Evolutionary conservation across 2,797 vertebrate genomes (phyloP).

Genomic region (Xyrichtys novacula): DNA sequence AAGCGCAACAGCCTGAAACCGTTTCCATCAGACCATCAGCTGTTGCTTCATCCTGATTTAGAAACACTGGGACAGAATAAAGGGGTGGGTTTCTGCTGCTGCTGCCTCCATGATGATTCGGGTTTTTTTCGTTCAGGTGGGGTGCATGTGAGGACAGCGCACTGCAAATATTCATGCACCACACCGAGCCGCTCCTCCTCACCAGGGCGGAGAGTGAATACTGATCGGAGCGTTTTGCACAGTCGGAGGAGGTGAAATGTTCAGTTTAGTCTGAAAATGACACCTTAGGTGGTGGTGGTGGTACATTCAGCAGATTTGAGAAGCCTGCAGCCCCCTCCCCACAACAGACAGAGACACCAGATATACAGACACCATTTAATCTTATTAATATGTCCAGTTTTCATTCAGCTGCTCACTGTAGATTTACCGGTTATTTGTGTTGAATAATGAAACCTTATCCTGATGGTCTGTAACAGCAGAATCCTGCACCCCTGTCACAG

Average conservation of each 20-base stretch:
- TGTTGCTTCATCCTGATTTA: slow-evolving; percentile 20
- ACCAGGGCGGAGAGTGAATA: not conserved
- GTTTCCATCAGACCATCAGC: slow-evolving; percentile 40
- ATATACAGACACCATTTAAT: no score
- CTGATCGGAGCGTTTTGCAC: slow-evolving; percentile 13
- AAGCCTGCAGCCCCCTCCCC: not conserved
- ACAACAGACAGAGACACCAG: no score
- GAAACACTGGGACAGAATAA: not conserved
- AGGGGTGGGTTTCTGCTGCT: not conserved
- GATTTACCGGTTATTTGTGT: no score
- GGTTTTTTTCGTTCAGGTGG: slow-evolving; percentile 10
- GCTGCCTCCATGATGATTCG: slow-evolving; percentile 26
- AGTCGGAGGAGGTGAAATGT: not conserved
- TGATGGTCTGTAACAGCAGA: no score
- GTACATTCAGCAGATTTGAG: slow-evolving; percentile 4
- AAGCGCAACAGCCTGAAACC: slow-evolving; percentile 46
- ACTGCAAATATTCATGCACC: not conserved
- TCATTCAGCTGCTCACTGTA: no score
- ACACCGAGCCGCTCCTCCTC: not conserved
- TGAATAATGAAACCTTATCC: not conserved
- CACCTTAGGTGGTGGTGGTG: slow-evolving; percentile 3
- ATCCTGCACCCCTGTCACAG: no score
- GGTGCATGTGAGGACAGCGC: slow-evolving; percentile 1
- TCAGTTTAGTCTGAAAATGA: not conserved
- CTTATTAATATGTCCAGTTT: no score